Percentiles rank a stretch among this genome's conserved stretches.
Evolutionary conservation across 2,888 invertebrate genomes (phyloP).

Genomic region (Cheilosia impressa): DNA sequence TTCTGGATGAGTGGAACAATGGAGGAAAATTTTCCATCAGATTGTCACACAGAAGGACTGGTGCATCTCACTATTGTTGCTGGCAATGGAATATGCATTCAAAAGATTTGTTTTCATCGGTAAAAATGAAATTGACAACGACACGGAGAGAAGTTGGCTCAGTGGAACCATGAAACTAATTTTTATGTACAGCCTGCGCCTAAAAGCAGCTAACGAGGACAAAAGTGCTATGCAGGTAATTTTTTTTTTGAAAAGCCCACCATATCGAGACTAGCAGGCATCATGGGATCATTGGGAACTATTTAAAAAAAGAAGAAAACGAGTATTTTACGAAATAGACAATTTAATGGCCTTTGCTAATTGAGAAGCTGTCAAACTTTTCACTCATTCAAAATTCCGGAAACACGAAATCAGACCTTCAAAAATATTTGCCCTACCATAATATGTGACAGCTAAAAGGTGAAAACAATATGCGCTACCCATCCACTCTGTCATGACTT

Average conservation of each 20-base stretch:
- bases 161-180: constrained; percentile 14
- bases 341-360: too few relatives aligned
- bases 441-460: too few relatives aligned
- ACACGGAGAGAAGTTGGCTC: background rate
- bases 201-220: background rate
- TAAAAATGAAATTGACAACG: constrained; percentile 13
- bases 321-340: too few relatives aligned
- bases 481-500: too few relatives aligned
- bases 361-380: too few relatives aligned
- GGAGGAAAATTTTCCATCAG: constrained; percentile 53
- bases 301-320: too few relatives aligned
- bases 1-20: constrained; percentile 55
- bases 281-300: too few relatives aligned
- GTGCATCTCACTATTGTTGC: constrained; percentile 40
- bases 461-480: too few relatives aligned
- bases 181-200: constrained; percentile 3
- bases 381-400: too few relatives aligned
- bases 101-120: constrained; percentile 57
- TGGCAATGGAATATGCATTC: constrained; percentile 40
- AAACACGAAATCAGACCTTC: too few relatives aligned
- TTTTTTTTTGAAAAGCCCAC: background rate
- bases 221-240: background rate
- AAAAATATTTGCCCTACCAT: too few relatives aligned
- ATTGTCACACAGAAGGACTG: constrained; percentile 55
- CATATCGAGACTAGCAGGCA: too few relatives aligned